Percentiles rank a stretch among this genome's conserved stretches.
Conservation (phyloP, 2,797 vertebrate species). For the Propithecus perrieri region DNA sequence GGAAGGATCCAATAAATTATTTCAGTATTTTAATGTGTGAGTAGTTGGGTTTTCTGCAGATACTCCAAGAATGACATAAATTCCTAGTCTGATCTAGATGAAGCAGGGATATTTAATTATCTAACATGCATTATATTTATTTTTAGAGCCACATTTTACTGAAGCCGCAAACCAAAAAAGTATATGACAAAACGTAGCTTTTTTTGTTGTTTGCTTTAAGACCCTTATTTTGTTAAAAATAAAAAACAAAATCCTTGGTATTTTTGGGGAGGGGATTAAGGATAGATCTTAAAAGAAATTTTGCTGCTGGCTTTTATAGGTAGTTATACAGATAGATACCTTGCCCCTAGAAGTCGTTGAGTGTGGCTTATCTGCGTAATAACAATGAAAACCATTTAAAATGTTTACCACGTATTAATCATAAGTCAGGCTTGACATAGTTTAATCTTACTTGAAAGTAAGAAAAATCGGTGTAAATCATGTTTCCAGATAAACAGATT, state of each 20-base stretch:
- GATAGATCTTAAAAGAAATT: neutral
- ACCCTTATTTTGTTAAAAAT: neutral
- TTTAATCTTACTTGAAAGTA: constrained; percentile 36
- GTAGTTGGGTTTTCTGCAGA: neutral
- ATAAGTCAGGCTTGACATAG: neutral
- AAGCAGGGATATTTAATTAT: neutral
- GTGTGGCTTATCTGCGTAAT: neutral
- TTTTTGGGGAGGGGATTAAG: neutral
- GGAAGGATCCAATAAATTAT: neutral
- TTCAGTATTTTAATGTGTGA: neutral
- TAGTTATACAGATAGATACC: neutral
- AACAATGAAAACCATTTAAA: constrained; percentile 43
- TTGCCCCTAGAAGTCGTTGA: constrained; percentile 13
- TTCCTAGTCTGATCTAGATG: neutral
- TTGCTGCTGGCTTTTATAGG: neutral
- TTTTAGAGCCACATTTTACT: neutral
- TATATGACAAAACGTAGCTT: neutral
- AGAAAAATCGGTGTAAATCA: neutral
- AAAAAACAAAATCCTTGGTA: neutral
- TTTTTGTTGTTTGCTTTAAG: neutral
- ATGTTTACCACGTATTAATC: neutral
- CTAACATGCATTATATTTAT: neutral
- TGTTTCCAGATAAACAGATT: neutral
- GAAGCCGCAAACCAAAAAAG: neutral
- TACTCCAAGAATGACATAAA: neutral